Evolutionary conservation across 2,113 vertebrate species (phyloP), one percentile per base, ranked within the genome.

Genomic region (Phalacrocorax pelagicus): DNA sequence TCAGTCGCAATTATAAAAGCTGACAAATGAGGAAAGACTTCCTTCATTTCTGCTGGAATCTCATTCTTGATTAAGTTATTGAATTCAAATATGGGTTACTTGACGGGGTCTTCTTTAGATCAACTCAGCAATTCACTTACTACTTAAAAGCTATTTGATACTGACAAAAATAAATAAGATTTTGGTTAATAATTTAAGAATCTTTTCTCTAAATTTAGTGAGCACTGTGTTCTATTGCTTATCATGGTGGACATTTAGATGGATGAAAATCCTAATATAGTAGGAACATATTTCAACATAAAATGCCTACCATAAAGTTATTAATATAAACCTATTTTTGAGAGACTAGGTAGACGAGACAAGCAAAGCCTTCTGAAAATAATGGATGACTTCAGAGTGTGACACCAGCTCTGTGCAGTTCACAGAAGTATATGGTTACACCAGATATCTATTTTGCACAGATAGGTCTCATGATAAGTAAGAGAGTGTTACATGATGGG

Each of bases 291-390:
- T 70, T 91, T 92, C 62, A 87, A 90, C 26, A 85, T 44, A 83
- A 90, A 91, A 91, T 55, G 42, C 34, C 32, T 77, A 80, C 38
- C 69, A 47, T 74, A 46, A 47, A 55, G 67, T 61, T 92, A 92
- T 88, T 90, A 89, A 80, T 63, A 80, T 11, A 91, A 85, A n/a
- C n/a, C 71, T 81, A 58, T 80, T 91, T 95, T 94, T 91, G 71
- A 92, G 44, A 69, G 21, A 26, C 55, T 75, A 92, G 29, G 62
- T 70, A 94, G 62, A 74, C 0, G 3, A 51, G 62, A 73, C 54
- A 86, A 91, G 87, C 51, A 94, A 94, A 86, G 47, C n/a, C 21
- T 82, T 83, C 94, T 94, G 84, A 91, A 97, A 97, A 96, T 96
- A 97, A 93, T 86, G 81, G 67, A 86, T 96, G 89, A 97, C 91